Base-by-base conservation (phyloP, 2,797 vertebrate species). In the Poeciliopsis infans region DNA sequence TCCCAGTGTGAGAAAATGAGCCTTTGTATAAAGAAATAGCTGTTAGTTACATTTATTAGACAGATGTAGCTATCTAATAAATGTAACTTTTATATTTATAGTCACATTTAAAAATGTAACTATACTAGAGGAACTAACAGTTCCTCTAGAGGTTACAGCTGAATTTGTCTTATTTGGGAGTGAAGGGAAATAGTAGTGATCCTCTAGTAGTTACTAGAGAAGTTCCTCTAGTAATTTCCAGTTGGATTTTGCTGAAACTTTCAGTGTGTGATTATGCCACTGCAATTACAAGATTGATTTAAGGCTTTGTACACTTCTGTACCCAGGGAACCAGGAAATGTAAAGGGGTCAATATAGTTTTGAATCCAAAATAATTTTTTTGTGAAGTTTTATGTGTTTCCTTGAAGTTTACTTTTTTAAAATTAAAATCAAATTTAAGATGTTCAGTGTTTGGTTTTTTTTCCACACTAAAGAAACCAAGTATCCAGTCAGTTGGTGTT, bases 381-480 rank as follows among this genome's bases (percentile, higher is more conserved):
- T 66, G 18, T 10, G 7, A 66, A 20, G 20, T 25, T 68, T 61
- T 61, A 33, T 61, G 20, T 11, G 33, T 66, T 39, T 3, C 18
- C 16, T 11, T n/a, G 33, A 8, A 72, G 23, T 33, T 12, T 16
- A 43, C 45, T 31, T 16, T 51, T 43, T 23, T 31, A 0, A 53
- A 25, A 41, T 49, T 49, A 1, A 47, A 51, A 45, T 11, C 33
- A 25, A 11, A 55, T 77, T 47, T 59, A 61, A 47, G n/a, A 69
- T 25, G 5, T 49, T 23, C 59, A 36, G 6, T 68, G 23, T 45
- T 61, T n/a, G 5, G 41, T 11, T 51, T 91, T 75, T 85, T 85
- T 92, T 74, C 4, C 80, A 84, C 57, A 74, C 77, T 83, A 91
- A 92, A 86, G 84, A 75, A 72, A 80, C 85, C 75, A 18, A 53